Evolutionary conservation across 2,113 vertebrate genomes (phyloP).

Genomic region (Theristicus caerulescens): DNA sequence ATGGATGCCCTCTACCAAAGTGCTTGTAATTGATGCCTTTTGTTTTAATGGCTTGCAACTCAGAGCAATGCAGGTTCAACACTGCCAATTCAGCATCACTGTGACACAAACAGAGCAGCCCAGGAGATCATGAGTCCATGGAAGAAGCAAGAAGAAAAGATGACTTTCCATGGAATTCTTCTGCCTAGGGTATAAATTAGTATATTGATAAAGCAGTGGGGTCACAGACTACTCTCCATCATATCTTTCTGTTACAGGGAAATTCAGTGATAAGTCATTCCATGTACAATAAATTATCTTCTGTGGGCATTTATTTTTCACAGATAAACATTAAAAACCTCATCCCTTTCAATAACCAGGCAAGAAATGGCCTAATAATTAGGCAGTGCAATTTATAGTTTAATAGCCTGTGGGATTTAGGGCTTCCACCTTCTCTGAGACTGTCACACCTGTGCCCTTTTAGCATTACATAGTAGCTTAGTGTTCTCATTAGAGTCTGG

Average conservation of each 20-base stretch:
- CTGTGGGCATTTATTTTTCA: not conserved
- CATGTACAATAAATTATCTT: not conserved
- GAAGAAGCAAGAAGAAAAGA: not conserved
- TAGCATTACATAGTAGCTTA: slow-evolving; percentile 38
- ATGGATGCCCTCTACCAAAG: not conserved
- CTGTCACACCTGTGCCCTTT: slow-evolving; percentile 46
- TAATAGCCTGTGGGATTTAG: slow-evolving; percentile 63
- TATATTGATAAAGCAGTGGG: not conserved
- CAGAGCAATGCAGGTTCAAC: not conserved
- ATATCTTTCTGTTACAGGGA: not conserved
- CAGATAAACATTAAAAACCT: not conserved
- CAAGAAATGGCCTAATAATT: slow-evolving; percentile 60
- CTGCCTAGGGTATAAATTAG: not conserved
- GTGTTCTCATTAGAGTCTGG: slow-evolving; percentile 26
- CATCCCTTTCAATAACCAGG: slow-evolving; percentile 5
- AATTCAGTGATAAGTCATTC: not conserved
- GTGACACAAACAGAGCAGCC: not conserved
- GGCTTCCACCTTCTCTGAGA: slow-evolving; percentile 31
- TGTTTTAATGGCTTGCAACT: not conserved
- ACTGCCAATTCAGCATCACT: not conserved
- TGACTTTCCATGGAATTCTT: not conserved
- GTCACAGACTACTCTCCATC: not conserved
- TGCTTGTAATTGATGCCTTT: not conserved
- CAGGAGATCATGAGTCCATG: not conserved
- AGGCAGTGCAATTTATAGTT: slow-evolving; percentile 7